Evolutionary conservation across 2,797 vertebrate genomes (phyloP).

Genomic region (Nasua narica): DNA sequence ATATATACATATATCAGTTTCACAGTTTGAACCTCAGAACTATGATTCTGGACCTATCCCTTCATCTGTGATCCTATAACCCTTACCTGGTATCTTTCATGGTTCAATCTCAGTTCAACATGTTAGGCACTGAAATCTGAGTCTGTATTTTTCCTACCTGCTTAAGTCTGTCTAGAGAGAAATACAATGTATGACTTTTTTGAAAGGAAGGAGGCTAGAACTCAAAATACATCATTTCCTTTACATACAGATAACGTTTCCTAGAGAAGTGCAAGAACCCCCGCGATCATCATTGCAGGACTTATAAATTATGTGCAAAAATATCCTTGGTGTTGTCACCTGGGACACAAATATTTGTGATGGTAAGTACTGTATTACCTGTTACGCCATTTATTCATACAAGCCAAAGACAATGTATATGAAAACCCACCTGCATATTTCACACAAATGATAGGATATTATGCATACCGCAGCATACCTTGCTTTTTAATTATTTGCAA

Average conservation of each 20-base stretch:
- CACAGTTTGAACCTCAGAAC: not conserved
- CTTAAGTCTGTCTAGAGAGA: not conserved
- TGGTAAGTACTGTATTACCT: not conserved
- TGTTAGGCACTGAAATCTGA: not conserved
- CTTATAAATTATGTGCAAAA: not conserved
- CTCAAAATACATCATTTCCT: not conserved
- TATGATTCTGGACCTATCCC: not conserved
- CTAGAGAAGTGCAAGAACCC: not conserved
- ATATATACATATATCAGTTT: not conserved
- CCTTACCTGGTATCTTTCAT: not conserved
- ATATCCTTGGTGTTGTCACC: not conserved
- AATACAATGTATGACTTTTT: not conserved
- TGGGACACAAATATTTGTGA: conserved; percentile 15
- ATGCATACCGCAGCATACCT: not conserved
- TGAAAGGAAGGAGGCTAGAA: not conserved
- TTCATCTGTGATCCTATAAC: not conserved
- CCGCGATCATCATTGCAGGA: not conserved
- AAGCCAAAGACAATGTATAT: not conserved
- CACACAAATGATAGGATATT: not conserved
- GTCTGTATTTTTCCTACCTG: not conserved
- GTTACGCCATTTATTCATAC: not conserved
- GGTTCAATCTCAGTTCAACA: not conserved
- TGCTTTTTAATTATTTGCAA: not conserved
- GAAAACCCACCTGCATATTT: not conserved
- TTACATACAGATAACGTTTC: conserved; percentile 11